phyloP scores from a whole-genome alignment of 1,140 invertebrate genomes.

The Ditylenchus dipsaci region DNA sequence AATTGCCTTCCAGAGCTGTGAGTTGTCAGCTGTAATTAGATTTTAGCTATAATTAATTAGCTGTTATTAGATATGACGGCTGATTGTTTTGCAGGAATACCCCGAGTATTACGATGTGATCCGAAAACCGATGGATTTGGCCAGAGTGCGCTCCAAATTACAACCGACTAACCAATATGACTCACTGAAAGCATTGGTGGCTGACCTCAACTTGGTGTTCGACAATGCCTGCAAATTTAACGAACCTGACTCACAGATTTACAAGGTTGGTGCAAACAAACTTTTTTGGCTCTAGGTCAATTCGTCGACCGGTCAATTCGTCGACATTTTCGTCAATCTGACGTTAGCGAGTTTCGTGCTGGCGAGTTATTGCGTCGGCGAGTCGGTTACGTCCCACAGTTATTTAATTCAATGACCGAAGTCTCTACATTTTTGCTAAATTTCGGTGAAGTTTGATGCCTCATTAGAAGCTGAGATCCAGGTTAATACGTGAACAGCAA shows the following conservation, averaged over 20 bases:
- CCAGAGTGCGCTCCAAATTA: slow-evolving; percentile 67
- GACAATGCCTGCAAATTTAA: slow-evolving; percentile 99
- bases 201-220: slow-evolving; percentile 93
- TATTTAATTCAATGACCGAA: too few species aligned
- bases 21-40: slow-evolving; percentile 21
- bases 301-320: too few species aligned
- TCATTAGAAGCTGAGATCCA: too few species aligned
- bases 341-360: not conserved
- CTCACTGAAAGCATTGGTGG: slow-evolving; percentile 79
- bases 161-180: slow-evolving; percentile 32
- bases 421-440: too few species aligned
- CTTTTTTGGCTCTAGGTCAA: too few species aligned
- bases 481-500: too few species aligned
- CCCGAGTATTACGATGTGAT: slow-evolving; percentile 95
- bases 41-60: slow-evolving; percentile 62
- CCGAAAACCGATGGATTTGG: slow-evolving; percentile 87
- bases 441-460: too few species aligned
- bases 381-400: too few species aligned
- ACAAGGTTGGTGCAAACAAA: slow-evolving; percentile 66
- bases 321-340: not conserved
- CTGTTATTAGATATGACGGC: not conserved
- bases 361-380: too few species aligned
- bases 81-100: slow-evolving; percentile 66
- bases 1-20: slow-evolving; percentile 76
- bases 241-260: slow-evolving; percentile 96